Conservation (phyloP, 2,113 vertebrate genomes). For the Cyanoliseus patagonus region DNA sequence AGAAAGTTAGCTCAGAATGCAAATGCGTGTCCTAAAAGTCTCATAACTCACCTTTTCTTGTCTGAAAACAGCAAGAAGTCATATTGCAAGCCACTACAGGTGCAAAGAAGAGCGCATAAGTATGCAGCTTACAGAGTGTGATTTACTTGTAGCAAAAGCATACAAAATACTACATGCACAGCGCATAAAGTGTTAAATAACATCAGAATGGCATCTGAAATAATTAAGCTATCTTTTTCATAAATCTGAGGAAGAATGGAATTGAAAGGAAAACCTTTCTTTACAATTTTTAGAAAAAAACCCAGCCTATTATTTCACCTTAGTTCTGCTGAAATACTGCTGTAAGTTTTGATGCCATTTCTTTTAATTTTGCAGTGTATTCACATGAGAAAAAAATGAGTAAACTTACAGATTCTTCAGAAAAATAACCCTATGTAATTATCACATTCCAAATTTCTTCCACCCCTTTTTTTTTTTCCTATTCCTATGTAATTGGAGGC, state of each 20-base stretch:
- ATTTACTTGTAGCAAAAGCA: not conserved
- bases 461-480: not conserved
- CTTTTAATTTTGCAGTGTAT: not conserved
- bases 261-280: not conserved
- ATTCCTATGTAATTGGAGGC: not conserved
- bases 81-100: not conserved
- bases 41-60: not conserved
- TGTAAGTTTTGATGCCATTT: not conserved
- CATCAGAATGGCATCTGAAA: not conserved
- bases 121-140: not conserved
- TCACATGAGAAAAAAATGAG: accelerated
- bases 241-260: not conserved
- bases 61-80: not conserved
- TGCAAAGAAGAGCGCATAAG: not conserved
- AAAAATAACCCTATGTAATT: not conserved
- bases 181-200: not conserved
- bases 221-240: not conserved
- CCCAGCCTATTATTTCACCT: not conserved
- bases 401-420: not conserved
- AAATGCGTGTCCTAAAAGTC: not conserved
- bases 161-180: not conserved
- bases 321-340: not conserved
- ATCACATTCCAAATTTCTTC: not conserved
- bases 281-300: not conserved
- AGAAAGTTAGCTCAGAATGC: not conserved